Base-by-base conservation (phyloP, 2,888 invertebrate genomes). In the Diaprepes abbreviatus region DNA sequence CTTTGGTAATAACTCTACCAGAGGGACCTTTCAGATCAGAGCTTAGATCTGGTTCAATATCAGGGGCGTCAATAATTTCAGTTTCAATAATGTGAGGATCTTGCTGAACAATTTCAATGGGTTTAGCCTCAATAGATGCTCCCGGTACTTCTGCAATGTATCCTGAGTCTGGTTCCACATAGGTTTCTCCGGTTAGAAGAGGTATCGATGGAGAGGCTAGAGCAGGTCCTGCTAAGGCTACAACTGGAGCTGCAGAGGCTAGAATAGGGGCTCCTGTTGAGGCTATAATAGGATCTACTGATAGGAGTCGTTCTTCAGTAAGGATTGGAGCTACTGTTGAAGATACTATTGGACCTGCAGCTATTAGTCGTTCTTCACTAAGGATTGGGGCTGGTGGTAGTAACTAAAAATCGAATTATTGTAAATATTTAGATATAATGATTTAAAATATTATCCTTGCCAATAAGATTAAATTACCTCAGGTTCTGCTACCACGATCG, bases 11-110 rank as follows among this genome's bases (percentile, higher is more conserved):
- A 62, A 83, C 82, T 12, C 79, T 78, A 21, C 83, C 82, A 3
- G 82, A 83, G 12, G 83, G 82, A 2, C 82, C 83, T 19, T 79
- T 71, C 12, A 83, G 72, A 60, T 79, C 78, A 3, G 80, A 75
- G 19, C 74, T 76, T 70, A 79, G 80, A n/a, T 76, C 70, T 2
- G 77, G 72, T 66, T 78, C 76, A n/a, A 78, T 52, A 43, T 70
- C 74, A 4, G 78, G 77, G 12, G 77, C 74, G 59, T 77, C 77
- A 7, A 79, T 73, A 54, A 78, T 68, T 63, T 78, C 76, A 7
- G 77, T 77, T 70, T 78, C 75, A 5, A 79, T 76, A 16, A 79
- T 75, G 19, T 76, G 77, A 16, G 76, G 75, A 54, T 77, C 75
- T 72, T 73, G 74, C 31, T 74, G 70, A 1, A 73, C 62, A 35